Evolutionary conservation across 2,888 invertebrate genomes (phyloP).

Genomic region (Synergus japonicus): DNA sequence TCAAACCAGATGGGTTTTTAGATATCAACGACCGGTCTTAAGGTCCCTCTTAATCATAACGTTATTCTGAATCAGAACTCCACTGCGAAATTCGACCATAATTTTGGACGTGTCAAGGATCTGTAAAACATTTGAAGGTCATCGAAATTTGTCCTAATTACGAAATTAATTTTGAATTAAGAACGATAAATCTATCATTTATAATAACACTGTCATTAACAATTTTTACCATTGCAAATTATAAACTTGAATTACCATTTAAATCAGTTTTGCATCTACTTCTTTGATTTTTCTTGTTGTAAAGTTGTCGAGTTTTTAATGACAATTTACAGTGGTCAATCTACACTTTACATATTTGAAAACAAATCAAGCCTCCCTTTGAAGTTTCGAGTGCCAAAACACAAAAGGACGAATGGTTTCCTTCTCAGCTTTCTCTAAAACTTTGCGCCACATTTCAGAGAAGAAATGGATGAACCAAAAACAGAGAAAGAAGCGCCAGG

Average conservation of each 20-base stretch:
- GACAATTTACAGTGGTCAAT: not conserved
- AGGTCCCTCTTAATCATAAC: not conserved
- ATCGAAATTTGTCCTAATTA: not conserved
- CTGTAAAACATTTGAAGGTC: not conserved
- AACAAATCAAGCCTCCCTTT: slow-evolving; percentile 6
- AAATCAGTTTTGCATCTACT: too few species aligned
- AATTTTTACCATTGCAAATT: not conserved
- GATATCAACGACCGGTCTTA: not conserved
- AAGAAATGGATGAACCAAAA: not conserved
- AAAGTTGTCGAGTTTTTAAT: too few species aligned
- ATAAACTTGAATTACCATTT: too few species aligned
- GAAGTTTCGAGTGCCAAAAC: slow-evolving; percentile 4
- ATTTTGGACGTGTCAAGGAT: slow-evolving; percentile 21
- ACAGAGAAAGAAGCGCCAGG: slow-evolving; percentile 38
- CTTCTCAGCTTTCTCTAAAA: not conserved
- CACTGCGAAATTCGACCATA: not conserved
- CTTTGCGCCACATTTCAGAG: slow-evolving; percentile 4
- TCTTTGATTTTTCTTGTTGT: too few species aligned
- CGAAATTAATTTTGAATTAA: not conserved
- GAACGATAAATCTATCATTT: not conserved
- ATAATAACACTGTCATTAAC: not conserved
- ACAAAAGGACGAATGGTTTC: slow-evolving; percentile 26
- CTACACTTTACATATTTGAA: not conserved
- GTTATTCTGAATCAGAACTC: not conserved
- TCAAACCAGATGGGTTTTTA: not conserved